Conservation (phyloP, 2,113 vertebrate species). For the Mastomys coucha region DNA sequence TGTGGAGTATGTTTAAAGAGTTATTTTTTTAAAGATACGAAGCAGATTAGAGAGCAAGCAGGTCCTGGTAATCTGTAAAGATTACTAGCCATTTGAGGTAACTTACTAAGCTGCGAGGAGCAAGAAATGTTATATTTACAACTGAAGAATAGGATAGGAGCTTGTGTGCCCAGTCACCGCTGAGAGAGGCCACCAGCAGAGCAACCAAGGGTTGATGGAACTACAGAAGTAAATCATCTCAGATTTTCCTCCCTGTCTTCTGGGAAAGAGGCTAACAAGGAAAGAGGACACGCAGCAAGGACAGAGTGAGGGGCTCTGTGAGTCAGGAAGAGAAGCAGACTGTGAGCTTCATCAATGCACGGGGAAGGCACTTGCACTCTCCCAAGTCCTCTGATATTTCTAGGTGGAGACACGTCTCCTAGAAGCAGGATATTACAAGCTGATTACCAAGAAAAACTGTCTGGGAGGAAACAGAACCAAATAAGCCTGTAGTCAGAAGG, state of each 20-base stretch:
- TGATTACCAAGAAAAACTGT: slow-evolving; percentile 49
- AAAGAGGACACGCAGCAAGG: not conserved
- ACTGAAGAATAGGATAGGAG: not conserved
- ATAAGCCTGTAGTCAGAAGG: not conserved
- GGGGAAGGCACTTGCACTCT: not conserved
- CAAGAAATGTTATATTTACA: not conserved
- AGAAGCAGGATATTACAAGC: slow-evolving; percentile 43
- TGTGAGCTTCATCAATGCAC: not conserved
- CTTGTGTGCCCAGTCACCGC: not conserved
- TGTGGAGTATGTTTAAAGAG: slow-evolving; percentile 8
- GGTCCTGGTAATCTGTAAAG: not conserved
- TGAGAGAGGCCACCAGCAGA: slow-evolving; percentile 1
- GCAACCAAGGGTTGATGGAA: slow-evolving; percentile 13
- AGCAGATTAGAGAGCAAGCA: slow-evolving; percentile 20
- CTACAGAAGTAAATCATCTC: slow-evolving; percentile 39
- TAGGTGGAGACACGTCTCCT: slow-evolving; percentile 38
- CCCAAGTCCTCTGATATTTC: slow-evolving; percentile 23
- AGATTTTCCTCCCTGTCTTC: slow-evolving; percentile 23
- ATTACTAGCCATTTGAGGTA: slow-evolving; percentile 11
- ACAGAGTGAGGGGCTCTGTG: not conserved
- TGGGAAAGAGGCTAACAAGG: slow-evolving; percentile 32
- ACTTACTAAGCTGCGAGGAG: not conserved
- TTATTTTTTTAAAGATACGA: not conserved
- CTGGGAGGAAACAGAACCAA: slow-evolving; percentile 25
- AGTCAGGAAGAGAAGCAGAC: not conserved